Conservation (phyloP, 2,888 invertebrate species). For the Mythimna impura region DNA sequence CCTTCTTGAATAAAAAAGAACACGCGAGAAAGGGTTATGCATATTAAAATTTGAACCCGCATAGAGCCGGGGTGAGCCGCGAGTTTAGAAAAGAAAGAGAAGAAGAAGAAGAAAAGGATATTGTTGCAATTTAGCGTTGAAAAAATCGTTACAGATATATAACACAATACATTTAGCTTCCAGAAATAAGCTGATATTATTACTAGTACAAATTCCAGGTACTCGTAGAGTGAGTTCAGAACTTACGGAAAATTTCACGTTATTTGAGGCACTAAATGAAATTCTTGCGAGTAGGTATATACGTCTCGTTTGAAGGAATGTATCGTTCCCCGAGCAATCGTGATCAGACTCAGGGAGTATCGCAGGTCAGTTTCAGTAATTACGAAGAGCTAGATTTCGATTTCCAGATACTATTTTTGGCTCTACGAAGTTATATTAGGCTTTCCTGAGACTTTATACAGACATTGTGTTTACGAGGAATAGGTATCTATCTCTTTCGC, state of each 20-base stretch:
- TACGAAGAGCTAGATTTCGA: not conserved
- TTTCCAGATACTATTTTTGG: not conserved
- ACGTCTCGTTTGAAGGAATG: constrained; percentile 27
- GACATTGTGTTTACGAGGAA: not conserved
- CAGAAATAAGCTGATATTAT: not conserved
- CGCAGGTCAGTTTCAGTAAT: not conserved
- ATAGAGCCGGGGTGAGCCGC: too few relatives aligned
- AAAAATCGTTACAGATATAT: too few relatives aligned
- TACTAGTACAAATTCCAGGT: not conserved
- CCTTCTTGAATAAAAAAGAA: too few relatives aligned
- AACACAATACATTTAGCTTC: not conserved
- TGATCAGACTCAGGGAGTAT: constrained; percentile 1
- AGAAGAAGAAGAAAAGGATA: too few relatives aligned
- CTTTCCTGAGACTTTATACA: not conserved
- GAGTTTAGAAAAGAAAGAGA: too few relatives aligned
- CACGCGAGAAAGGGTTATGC: too few relatives aligned
- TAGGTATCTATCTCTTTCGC: not conserved
- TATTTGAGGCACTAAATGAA: constrained; percentile 27
- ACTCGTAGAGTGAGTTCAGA: not conserved
- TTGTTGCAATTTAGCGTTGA: too few relatives aligned
- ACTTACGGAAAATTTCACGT: not conserved
- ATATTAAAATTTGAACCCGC: too few relatives aligned
- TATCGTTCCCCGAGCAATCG: constrained; percentile 27
- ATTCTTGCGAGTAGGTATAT: constrained; percentile 18
- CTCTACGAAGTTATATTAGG: not conserved